Evolutionary conservation across 2,113 vertebrate genomes (phyloP).

Genomic region (Numenius arquata): DNA sequence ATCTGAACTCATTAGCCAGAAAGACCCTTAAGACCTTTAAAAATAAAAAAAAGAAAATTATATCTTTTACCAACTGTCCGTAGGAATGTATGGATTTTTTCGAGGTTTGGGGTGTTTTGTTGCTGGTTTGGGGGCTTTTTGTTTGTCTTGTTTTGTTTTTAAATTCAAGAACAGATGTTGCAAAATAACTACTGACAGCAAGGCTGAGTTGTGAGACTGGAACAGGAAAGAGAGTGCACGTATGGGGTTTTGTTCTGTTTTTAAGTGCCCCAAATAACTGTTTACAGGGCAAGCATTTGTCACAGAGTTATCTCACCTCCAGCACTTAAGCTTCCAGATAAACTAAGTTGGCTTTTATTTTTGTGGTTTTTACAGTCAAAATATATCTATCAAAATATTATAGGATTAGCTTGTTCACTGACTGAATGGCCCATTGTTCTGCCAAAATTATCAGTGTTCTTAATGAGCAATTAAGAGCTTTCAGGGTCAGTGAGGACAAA

Average conservation of each 20-base stretch:
- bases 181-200: not conserved
- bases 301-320: not conserved
- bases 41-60: not conserved
- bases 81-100: not conserved
- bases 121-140: not conserved
- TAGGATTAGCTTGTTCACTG: not conserved
- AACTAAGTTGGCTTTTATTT: not conserved
- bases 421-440: not conserved
- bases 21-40: not conserved
- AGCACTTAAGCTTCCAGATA: not conserved
- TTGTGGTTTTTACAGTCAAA: not conserved
- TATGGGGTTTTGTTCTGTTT: not conserved
- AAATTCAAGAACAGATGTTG: not conserved
- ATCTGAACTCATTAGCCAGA: not conserved
- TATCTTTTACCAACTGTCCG: not conserved
- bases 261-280: not conserved
- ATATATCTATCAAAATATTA: not conserved
- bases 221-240: not conserved
- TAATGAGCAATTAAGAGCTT: constrained; percentile 1
- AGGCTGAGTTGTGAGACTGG: not conserved
- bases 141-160: not conserved
- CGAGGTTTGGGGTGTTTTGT: not conserved
- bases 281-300: not conserved
- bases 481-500: not conserved
- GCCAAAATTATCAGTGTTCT: not conserved